Conservation (phyloP, 2,888 invertebrate genomes). For the Tenthredo amoena region DNA sequence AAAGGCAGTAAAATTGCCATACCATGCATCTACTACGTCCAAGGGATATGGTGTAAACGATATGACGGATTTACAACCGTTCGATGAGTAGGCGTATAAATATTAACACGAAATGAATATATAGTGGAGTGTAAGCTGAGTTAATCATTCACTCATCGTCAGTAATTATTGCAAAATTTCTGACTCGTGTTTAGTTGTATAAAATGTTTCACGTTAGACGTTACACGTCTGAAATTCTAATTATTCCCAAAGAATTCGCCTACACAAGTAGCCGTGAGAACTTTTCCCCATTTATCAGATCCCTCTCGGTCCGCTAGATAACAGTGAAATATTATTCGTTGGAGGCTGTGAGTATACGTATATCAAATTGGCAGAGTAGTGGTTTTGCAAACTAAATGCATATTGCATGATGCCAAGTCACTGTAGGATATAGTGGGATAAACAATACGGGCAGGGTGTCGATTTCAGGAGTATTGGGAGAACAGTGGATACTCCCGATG, state of each 20-base stretch:
- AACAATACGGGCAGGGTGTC: conserved; percentile 29
- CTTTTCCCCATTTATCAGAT: conserved; percentile 27
- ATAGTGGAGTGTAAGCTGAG: not conserved
- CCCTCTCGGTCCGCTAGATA: not conserved
- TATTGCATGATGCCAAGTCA: conserved; percentile 28
- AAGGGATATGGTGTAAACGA: not conserved
- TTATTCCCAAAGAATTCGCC: not conserved
- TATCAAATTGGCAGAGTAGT: not conserved
- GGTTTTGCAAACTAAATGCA: conserved; percentile 33
- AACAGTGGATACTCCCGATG: conserved; percentile 4
- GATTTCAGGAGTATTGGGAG: conserved; percentile 31
- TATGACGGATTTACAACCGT: conserved; percentile 15
- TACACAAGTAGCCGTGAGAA: not conserved
- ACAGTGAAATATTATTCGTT: conserved; percentile 6
- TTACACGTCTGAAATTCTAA: not conserved
- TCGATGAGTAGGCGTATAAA: conserved; percentile 3
- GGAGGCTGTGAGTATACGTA: too few species aligned
- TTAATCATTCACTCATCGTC: not conserved
- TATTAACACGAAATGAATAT: conserved; percentile 27
- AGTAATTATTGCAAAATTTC: not conserved
- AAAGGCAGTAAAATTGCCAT: not conserved
- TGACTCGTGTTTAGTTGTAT: not conserved
- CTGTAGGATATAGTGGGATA: conserved; percentile 24
- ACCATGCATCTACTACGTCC: not conserved
- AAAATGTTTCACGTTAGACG: not conserved